Base-by-base conservation (phyloP, 2,888 invertebrate species). In the Nemotelus nigrinus region DNA sequence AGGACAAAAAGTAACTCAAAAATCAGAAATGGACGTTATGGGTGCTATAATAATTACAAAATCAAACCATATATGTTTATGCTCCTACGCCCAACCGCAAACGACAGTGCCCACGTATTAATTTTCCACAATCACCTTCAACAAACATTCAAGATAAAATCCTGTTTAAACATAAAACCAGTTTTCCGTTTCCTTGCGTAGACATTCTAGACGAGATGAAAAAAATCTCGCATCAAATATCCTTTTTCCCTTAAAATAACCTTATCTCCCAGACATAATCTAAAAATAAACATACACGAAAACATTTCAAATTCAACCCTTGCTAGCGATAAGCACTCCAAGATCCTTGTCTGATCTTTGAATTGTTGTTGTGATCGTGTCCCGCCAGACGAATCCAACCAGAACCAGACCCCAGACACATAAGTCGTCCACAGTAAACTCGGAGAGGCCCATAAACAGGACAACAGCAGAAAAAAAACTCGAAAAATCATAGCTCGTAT, bases 301-400 rank as follows among this genome's bases (percentile, higher is more conserved):
- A 25, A 25, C 25, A 25, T 25, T 25, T 25, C 25, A 25, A 74
- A 74, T 55, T 74, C 71, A 74, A 74, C 74, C 74, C 74, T 74
- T 74, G 50, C 74, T 72, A 47, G 25, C 55, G 70, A 55, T 53
- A 55, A 39, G n/a, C 8, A 43, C 41, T 41, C 25, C 41, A 48
- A 47, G 48, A 74, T 74, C 74, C 63, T 72, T 74, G 48, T 74
- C 74, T 48, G 60, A 10, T 41, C 4, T 63, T 6, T 25, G 2
- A 43, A 63, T 74, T 58, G 57, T 72, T 45, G 58, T n/a, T 71
- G 7, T 58, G 43, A 8, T 58, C 47, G 43, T 25, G 44, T 43
- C n/a, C 8, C 7, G 10, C 39, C 60, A 74, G 50, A 74, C 60
- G 63, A 60, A 10, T 48, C n/a, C 47, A 41, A 60, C 53, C 70